Percentiles rank a stretch among this genome's conserved stretches.
Conservation (phyloP, 2,888 invertebrate genomes). For the Galerucella calmariensis region DNA sequence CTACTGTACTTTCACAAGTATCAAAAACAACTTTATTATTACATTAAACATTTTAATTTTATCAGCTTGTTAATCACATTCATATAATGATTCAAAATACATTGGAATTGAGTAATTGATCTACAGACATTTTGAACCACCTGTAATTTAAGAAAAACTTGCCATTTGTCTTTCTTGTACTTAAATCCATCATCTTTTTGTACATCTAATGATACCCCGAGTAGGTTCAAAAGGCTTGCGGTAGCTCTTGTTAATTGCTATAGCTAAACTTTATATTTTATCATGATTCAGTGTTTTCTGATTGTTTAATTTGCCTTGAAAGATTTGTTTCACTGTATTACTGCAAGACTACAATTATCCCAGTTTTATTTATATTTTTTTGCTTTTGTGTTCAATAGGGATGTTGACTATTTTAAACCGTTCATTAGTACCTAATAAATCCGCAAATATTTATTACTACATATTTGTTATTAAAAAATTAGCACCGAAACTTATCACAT, state of each 20-base stretch:
- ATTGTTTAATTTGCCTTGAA: too few species aligned
- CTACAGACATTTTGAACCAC: not conserved
- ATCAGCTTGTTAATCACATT: too few species aligned
- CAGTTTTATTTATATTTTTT: not conserved
- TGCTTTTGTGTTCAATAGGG: not conserved
- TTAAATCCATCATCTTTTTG: conserved; percentile 1
- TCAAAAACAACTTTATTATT: too few species aligned
- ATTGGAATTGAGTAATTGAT: not conserved
- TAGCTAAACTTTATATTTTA: not conserved
- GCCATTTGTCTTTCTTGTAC: conserved; percentile 12
- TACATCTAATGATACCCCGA: conserved; percentile 2
- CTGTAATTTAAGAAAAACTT: not conserved
- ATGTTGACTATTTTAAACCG: too few species aligned
- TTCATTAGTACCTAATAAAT: too few species aligned
- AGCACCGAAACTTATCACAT: too few species aligned
- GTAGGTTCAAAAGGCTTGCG: not conserved
- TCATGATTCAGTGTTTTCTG: not conserved
- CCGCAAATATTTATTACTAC: too few species aligned
- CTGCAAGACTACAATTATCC: not conserved
- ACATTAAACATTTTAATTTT: too few species aligned
- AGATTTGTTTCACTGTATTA: too few species aligned
- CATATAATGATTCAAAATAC: too few species aligned
- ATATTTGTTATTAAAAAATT: too few species aligned
- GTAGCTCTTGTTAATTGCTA: not conserved
- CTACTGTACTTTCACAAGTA: too few species aligned